Evolutionary conservation across 2,888 invertebrate genomes (phyloP), one percentile per base, ranked within the genome.

Genomic region (Lymantria monacha): DNA sequence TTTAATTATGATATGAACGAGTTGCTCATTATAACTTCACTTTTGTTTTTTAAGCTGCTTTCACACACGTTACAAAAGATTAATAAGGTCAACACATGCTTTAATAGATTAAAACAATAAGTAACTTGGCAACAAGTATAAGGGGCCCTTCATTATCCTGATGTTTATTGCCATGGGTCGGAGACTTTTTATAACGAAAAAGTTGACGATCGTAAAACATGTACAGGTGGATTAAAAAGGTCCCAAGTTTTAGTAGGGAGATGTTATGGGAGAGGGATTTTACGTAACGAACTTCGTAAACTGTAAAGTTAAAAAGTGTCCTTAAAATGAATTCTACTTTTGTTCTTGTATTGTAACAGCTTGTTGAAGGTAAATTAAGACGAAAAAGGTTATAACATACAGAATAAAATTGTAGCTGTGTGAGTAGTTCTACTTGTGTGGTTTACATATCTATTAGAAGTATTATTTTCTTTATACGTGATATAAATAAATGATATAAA

Each of bases 171-270:
- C 33, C 49, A 48, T 64, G 59, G 60, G 53, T 66, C 70, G 72
- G 74, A 79, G 76, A 76, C 57, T 60, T 51, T 85, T 44, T 85
- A 79, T 76, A 80, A 57, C 76, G 76, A 64, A 76, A 87, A 87
- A 87, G 81, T 87, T 85, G 78, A 82, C 75, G 79, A 72, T 82
- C 87, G 74, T 88, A 85, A 87, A 88, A 87, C 82, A 79, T 74
- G 85, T 79, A 75, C 81, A 80, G 83, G 80, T 81, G 85, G 87
- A 87, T 87, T 87, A 86, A 85, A 86, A 74, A 80, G 79, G 80
- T 72, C 64, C 69, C 61, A 76, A 69, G 66, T 69, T 77, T 68
- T 54, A 61, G 59, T 54, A 55, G 53, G 47, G 60, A 57, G 56
- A 22, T 14, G 42, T 59, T 49, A 55, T 49, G 53, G 47, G 49